phyloP scores from a whole-genome alignment of 2,113 vertebrate genomes.

The Vidua macroura region DNA sequence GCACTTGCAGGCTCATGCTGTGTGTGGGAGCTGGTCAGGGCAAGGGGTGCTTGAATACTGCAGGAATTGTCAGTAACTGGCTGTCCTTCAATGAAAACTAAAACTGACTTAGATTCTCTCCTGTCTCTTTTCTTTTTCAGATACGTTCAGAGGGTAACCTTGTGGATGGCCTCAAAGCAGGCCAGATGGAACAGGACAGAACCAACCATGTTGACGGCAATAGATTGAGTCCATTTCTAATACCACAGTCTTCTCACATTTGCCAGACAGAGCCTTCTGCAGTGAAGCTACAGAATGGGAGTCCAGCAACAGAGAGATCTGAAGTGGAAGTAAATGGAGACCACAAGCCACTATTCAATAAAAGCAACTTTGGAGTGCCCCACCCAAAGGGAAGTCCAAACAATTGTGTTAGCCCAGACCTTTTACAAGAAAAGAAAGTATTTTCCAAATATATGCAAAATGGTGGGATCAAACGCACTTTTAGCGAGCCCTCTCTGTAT shows the following conservation, averaged over 20 bases:
- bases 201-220: slow-evolving; percentile 90
- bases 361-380: slow-evolving; percentile 68
- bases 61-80: neutral
- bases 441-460: slow-evolving; percentile 81
- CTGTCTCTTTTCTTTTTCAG: slow-evolving; percentile 58
- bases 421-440: slow-evolving; percentile 73
- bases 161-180: slow-evolving; percentile 94
- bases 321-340: slow-evolving; percentile 81
- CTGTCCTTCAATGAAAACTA: neutral
- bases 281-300: slow-evolving; percentile 86
- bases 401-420: slow-evolving; percentile 71
- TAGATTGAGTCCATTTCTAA: slow-evolving; percentile 83
- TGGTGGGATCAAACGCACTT: slow-evolving; percentile 85
- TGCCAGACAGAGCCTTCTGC: slow-evolving; percentile 74
- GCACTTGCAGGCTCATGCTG: accelerated
- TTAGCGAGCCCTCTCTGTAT: slow-evolving; percentile 77
- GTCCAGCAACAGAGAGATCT: slow-evolving; percentile 73
- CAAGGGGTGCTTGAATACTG: neutral
- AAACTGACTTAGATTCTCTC: slow-evolving; percentile 8
- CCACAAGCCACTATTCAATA: slow-evolving; percentile 75
- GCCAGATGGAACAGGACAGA: slow-evolving; percentile 98
- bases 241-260: slow-evolving; percentile 76
- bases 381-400: slow-evolving; percentile 78
- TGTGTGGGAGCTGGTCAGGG: neutral
- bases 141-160: slow-evolving; percentile 85